Conservation (phyloP, 30 jellyfish, hydroid and myxozoan genomes). For the Sanderia malayensis region DNA sequence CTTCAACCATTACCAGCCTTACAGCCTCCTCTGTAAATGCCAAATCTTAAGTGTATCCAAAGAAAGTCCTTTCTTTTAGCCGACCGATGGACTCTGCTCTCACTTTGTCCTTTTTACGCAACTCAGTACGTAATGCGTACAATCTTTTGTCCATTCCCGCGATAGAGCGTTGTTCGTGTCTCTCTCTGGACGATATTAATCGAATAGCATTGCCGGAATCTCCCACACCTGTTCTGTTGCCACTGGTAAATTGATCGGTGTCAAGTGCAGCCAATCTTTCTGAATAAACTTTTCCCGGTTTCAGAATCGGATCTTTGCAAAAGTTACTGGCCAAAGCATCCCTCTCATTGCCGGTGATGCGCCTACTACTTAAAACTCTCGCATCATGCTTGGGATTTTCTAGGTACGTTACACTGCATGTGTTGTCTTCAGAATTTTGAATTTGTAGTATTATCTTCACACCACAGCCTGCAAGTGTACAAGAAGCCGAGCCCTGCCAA, state of each 20-base stretch:
- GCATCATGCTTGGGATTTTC: conserved; percentile 17
- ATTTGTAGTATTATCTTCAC: neutral
- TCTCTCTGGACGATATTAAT: conserved; percentile 4
- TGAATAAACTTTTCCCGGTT: conserved; percentile 18
- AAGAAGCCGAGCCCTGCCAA: conserved; percentile 13
- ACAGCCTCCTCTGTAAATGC: neutral
- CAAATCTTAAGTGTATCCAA: conserved; percentile 3
- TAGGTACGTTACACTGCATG: neutral
- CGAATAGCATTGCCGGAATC: conserved; percentile 18
- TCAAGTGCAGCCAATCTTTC: conserved; percentile 1
- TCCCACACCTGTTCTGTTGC: conserved; percentile 45
- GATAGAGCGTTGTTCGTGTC: neutral
- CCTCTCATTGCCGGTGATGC: conserved; percentile 7
- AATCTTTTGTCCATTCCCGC: neutral
- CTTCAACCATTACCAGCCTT: conserved; percentile 6
- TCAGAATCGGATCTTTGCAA: neutral
- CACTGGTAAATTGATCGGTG: conserved; percentile 11
- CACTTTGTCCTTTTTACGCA: neutral
- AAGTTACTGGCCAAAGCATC: neutral
- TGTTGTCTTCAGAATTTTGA: neutral
- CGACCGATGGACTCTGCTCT: neutral
- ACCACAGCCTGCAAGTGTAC: neutral
- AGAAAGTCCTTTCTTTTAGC: neutral
- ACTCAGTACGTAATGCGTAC: neutral
- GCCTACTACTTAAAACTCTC: neutral